Evolutionary conservation across 92 coral and sea anemone genomes (phyloP).

Genomic region (Chrysogorgia sp.): DNA sequence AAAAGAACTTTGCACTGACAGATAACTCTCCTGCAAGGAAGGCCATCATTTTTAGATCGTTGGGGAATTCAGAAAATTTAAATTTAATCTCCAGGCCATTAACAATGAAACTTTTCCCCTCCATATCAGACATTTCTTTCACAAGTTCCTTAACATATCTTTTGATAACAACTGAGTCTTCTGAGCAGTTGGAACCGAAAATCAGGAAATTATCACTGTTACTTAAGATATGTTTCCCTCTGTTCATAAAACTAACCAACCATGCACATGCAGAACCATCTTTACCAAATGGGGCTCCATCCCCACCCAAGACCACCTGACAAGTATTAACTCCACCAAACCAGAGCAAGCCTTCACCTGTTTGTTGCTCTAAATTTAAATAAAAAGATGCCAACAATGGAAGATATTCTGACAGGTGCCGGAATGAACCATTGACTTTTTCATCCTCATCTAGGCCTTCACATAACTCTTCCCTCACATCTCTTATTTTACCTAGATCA

Average conservation of each 20-base stretch:
- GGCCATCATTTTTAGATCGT: background rate
- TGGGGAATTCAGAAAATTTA: constrained; percentile 41
- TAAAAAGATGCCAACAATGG: constrained; percentile 25
- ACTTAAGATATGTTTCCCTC: constrained; percentile 42
- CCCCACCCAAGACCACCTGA: constrained; percentile 49
- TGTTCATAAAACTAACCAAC: constrained; percentile 44
- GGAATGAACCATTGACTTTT: constrained; percentile 30
- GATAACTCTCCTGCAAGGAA: background rate
- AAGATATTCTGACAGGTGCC: constrained; percentile 17
- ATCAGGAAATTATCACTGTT: constrained; percentile 39
- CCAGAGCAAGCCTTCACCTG: constrained; percentile 25
- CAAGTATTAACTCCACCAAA: constrained; percentile 36
- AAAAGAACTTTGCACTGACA: background rate
- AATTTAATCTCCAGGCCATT: constrained; percentile 32
- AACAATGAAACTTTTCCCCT: constrained; percentile 27
- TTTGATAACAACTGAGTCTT: constrained; percentile 15
- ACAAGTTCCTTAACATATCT: constrained; percentile 28
- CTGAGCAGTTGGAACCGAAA: constrained; percentile 45
- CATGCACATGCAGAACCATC: constrained; percentile 53
- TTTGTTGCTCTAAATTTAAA: constrained; percentile 22
- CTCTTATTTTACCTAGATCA: constrained; percentile 28
- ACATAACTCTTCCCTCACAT: constrained; percentile 35
- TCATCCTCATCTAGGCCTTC: constrained; percentile 37
- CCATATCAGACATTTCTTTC: constrained; percentile 29
- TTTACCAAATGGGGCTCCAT: constrained; percentile 43